Evolutionary conservation across 1,140 invertebrate species (phyloP), one percentile per base, ranked within the genome.

Genomic region (Polypedilum pembai): DNA sequence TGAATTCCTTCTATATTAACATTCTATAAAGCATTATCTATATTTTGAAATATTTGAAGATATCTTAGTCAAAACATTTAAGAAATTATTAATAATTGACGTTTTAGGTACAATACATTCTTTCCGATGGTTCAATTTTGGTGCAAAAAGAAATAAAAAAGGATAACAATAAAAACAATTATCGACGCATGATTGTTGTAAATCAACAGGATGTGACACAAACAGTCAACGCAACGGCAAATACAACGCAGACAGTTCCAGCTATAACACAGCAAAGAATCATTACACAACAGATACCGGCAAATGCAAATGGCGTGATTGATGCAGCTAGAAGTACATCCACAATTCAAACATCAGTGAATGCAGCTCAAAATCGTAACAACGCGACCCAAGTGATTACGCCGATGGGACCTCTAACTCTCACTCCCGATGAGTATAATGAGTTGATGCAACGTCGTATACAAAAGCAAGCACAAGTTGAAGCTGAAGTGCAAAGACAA

Each of bases 341-440:
- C 15, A 15, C 41, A 45, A 45, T 10, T 45, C 41, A 45, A 45
- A 15, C 41, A 56, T 0, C 45, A 12, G n/a, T n/a, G 15, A 56
- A 12, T 56, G 45, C n/a, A 56, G 12, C 12, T 15, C 45, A 56
- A n/a, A 56, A 56, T 56, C 45, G 45, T 15, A n/a, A 12, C 15
- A n/a, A 12, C 15, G 45, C 12, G n/a, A n/a, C 45, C 4, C 45
- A 56, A 56, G 45, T 56, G 1, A 56, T 56, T 15, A 56, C 45
- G 12, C 45, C 88, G 4, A 83, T 90, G 45, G 90, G 89, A 73
- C 88, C 89, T 10, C 82, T 90, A 74, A 89, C 90, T 77, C 83
- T 90, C 17, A 91, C 89, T 1, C 88, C 88, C 12, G 89, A 91
- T 81, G 90, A 91, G 84, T 91, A 89, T 83, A 90, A 90, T 82